Percentiles rank a stretch among this genome's conserved stretches.
These are phyloP conservation scores for Andrena cerasifolii DNA, from an alignment of 1,140 invertebrate species.

Conservation along the genomic window DNA sequence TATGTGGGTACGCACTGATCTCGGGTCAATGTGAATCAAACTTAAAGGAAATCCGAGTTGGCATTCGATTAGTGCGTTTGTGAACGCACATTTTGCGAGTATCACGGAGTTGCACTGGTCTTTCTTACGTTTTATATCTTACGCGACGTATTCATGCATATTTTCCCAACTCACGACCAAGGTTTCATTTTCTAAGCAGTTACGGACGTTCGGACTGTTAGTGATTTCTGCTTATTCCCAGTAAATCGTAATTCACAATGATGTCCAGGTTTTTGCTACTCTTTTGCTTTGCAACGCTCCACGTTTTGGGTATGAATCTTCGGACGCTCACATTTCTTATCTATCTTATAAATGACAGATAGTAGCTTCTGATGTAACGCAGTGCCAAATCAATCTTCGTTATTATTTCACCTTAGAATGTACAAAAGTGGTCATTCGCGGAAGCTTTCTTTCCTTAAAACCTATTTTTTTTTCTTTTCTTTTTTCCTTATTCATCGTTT, in stretches of 20 bases:
- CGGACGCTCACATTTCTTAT: neutral
- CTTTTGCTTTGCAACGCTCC: slow-evolving; percentile 29
- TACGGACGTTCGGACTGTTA: neutral
- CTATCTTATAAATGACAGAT: neutral
- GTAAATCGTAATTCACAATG: slow-evolving; percentile 8
- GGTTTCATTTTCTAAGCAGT: neutral
- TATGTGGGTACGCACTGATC: no score
- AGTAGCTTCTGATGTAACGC: no score
- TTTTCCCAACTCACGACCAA: slow-evolving; percentile 7
- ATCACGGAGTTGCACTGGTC: slow-evolving; percentile 23
- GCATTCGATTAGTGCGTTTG: slow-evolving; percentile 6
- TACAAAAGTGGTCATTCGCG: neutral
- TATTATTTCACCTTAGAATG: neutral
- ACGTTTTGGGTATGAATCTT: slow-evolving; percentile 37
- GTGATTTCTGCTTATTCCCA: slow-evolving; percentile 13
- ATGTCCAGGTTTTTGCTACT: slow-evolving; percentile 36
- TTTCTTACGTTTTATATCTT: slow-evolving; percentile 25
- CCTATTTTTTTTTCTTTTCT: neutral
- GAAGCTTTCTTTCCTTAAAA: no score
- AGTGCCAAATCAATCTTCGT: neutral
- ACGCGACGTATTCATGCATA: slow-evolving; percentile 3
- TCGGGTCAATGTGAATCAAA: slow-evolving; percentile 24
- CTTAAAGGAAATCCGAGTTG: neutral
- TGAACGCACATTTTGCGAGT: slow-evolving; percentile 19
- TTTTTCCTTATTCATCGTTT: neutral